Conservation (phyloP, 2,797 vertebrate species). For the Fistularia commersonii region DNA sequence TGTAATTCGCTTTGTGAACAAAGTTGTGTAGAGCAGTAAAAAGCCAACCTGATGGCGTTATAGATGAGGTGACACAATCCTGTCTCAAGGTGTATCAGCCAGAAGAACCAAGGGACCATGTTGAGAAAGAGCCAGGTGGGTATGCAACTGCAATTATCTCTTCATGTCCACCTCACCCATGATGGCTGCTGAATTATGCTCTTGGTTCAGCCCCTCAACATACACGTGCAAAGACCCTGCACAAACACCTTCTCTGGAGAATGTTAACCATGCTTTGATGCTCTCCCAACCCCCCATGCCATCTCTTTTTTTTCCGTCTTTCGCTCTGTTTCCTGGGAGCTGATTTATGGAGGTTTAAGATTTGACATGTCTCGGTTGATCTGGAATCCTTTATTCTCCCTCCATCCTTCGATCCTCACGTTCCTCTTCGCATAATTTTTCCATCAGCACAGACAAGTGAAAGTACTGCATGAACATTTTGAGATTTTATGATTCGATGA, state of each 20-base stretch:
- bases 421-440: too few relatives aligned
- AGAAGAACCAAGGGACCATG: neutral
- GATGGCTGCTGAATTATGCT: slow-evolving; percentile 44
- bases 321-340: slow-evolving; percentile 42
- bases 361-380: slow-evolving; percentile 41
- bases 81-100: neutral
- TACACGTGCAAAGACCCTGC: slow-evolving; percentile 7
- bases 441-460: neutral
- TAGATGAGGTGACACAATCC: too few relatives aligned
- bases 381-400: slow-evolving; percentile 15
- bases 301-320: slow-evolving; percentile 19
- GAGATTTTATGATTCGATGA: slow-evolving; percentile 48
- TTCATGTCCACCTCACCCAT: slow-evolving; percentile 29
- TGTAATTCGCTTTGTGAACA: too few relatives aligned
- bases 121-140: slow-evolving; percentile 32
- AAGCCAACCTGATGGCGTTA: too few relatives aligned
- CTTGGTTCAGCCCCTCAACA: slow-evolving; percentile 11
- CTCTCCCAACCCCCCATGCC: slow-evolving; percentile 29
- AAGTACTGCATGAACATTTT: slow-evolving; percentile 12
- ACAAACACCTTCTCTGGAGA: slow-evolving; percentile 39
- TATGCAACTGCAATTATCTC: slow-evolving; percentile 36
- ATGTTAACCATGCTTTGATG: slow-evolving; percentile 66
- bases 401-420: slow-evolving; percentile 14
- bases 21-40: too few relatives aligned
- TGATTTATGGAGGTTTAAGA: slow-evolving; percentile 61